These are phyloP conservation scores for Trichechus manatus DNA, from an alignment of 2,113 vertebrate genomes.

Conservation along the genomic window DNA sequence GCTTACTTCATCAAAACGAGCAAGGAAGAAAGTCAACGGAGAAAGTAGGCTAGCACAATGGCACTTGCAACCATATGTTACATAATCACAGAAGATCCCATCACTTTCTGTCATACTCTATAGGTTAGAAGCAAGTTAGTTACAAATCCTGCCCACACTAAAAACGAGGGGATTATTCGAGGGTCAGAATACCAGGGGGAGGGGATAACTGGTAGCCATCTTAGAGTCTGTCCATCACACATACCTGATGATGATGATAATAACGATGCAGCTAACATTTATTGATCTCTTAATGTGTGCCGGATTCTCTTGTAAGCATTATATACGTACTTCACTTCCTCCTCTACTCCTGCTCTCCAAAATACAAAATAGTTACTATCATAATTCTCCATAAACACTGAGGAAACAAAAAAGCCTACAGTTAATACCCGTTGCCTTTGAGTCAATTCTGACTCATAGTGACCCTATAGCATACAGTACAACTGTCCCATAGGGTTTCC, in stretches of 20 bases:
- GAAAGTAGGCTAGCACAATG: background rate
- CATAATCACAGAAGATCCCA: background rate
- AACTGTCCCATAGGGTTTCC: too few relatives aligned
- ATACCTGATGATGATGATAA: background rate
- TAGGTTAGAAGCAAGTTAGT: background rate
- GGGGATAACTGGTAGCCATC: background rate
- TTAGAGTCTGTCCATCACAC: background rate
- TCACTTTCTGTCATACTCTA: background rate
- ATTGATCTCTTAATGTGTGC: background rate
- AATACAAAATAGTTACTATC: background rate
- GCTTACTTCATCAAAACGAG: background rate
- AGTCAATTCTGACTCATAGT: too few relatives aligned
- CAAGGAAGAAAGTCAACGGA: background rate
- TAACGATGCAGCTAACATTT: background rate
- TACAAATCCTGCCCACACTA: background rate
- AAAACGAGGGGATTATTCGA: background rate
- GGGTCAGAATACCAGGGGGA: background rate
- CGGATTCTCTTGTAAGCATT: background rate
- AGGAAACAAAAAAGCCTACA: background rate
- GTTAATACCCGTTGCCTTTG: too few relatives aligned
- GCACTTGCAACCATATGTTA: background rate
- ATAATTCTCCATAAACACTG: background rate
- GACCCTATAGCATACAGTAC: too few relatives aligned
- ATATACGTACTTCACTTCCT: background rate
- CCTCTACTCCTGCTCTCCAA: background rate